Percentiles rank a stretch among this genome's conserved stretches.
Evolutionary conservation across 1,140 invertebrate genomes (phyloP).

Genomic region (Caerostris darwini): DNA sequence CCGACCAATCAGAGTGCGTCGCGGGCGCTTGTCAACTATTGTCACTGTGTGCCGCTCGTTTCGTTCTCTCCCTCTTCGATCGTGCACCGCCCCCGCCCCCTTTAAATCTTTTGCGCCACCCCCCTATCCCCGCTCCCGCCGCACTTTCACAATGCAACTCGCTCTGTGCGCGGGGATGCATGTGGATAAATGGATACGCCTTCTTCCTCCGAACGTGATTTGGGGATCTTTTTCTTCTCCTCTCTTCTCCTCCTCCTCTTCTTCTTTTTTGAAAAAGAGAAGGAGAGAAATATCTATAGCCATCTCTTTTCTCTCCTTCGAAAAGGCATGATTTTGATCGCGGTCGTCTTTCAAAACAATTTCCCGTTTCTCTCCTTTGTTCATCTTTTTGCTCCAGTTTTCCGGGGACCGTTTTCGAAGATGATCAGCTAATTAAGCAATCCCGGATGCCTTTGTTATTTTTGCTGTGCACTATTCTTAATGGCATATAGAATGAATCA

Average conservation of each 20-base stretch:
- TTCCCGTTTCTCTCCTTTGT: not conserved
- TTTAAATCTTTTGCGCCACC: slow-evolving; percentile 45
- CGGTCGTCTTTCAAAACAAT: slow-evolving; percentile 32
- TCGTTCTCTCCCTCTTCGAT: slow-evolving; percentile 45
- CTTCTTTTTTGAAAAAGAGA: not conserved
- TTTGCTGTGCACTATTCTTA: not conserved
- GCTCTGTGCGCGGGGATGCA: not conserved
- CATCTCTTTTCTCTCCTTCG: not conserved
- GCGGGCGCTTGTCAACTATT: slow-evolving; percentile 77
- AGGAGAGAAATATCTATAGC: not conserved
- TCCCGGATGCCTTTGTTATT: not conserved
- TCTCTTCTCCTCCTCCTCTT: not conserved
- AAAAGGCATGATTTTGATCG: not conserved
- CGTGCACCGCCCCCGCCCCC: slow-evolving; percentile 43
- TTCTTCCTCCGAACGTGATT: slow-evolving; percentile 61
- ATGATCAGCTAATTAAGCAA: slow-evolving; percentile 27
- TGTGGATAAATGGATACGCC: slow-evolving; percentile 70
- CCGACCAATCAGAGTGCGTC: slow-evolving; percentile 77
- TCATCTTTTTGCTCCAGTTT: not conserved
- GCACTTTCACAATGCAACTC: slow-evolving; percentile 28
- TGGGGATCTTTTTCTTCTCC: slow-evolving; percentile 22
- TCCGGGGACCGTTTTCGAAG: not conserved
- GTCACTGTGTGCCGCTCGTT: slow-evolving; percentile 60
- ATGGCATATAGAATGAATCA: no score
- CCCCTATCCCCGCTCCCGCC: not conserved